A percentile compares a stretch with the other conserved stretches of the same genome.
Conservation (phyloP, 1,140 invertebrate genomes). For the Drosophila aff. region DNA sequence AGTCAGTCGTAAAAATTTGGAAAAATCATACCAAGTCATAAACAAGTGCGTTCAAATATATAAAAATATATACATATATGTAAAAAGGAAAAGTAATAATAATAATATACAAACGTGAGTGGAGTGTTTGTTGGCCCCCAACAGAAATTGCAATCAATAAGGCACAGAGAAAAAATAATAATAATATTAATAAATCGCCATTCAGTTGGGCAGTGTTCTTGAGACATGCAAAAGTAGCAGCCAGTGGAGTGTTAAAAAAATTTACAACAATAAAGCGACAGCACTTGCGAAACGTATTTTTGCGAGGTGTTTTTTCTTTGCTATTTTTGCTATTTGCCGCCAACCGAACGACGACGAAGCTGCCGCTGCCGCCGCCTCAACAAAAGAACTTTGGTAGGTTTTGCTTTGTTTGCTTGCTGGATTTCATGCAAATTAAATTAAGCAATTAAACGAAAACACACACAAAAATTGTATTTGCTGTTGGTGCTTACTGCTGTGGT, state of each 20-base stretch:
- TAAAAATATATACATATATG: not conserved
- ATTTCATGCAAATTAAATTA: slow-evolving; percentile 80
- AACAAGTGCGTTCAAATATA: slow-evolving; percentile 50
- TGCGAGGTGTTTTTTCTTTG: slow-evolving; percentile 27
- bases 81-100: slow-evolving; percentile 9
- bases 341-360: not conserved
- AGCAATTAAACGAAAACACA: slow-evolving; percentile 67
- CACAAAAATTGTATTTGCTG: slow-evolving; percentile 49
- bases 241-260: slow-evolving; percentile 69
- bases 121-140: slow-evolving; percentile 20
- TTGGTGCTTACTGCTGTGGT: slow-evolving; percentile 3
- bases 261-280: slow-evolving; percentile 40
- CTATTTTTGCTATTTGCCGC: slow-evolving; percentile 42
- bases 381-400: slow-evolving; percentile 80
- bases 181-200: slow-evolving; percentile 5
- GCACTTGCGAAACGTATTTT: slow-evolving; percentile 50
- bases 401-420: slow-evolving; percentile 42
- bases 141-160: slow-evolving; percentile 37
- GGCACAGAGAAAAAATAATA: slow-evolving; percentile 16
- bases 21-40: slow-evolving; percentile 48
- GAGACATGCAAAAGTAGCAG: slow-evolving; percentile 56
- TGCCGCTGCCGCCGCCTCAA: slow-evolving; percentile 46
- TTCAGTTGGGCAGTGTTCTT: slow-evolving; percentile 63
- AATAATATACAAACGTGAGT: slow-evolving; percentile 13
- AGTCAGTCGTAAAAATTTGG: slow-evolving; percentile 32